phyloP scores from a whole-genome alignment of 2,113 vertebrate genomes.

The Otus sunia region DNA sequence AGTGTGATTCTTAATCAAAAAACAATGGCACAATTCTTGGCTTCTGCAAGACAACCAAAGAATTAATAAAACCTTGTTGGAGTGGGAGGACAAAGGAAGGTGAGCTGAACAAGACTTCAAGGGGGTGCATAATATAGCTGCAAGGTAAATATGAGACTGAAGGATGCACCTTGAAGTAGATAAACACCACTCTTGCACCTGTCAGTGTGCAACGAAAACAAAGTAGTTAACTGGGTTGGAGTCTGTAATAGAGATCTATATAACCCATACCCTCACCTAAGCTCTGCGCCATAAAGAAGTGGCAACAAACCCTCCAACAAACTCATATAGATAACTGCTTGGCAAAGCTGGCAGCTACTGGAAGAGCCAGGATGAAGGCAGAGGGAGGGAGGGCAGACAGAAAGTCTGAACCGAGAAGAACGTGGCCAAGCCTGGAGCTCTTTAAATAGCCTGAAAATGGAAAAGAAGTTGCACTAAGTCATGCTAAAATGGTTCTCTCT shows the following conservation, averaged over 20 bases:
- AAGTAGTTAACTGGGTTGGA: neutral
- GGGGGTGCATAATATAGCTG: too few species aligned
- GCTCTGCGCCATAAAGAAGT: neutral
- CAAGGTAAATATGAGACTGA: neutral
- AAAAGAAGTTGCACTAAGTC: neutral
- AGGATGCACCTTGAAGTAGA: neutral
- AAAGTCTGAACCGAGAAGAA: neutral
- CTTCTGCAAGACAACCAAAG: neutral
- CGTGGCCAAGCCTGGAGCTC: neutral
- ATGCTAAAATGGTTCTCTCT: neutral
- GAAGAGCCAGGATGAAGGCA: neutral
- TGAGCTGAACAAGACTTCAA: neutral
- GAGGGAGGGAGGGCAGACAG: neutral
- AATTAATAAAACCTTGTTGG: neutral
- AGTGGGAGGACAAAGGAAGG: neutral
- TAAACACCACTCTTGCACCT: neutral
- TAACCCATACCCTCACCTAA: neutral
- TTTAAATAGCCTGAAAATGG: neutral
- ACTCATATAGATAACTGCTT: neutral
- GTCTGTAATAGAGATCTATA: neutral
- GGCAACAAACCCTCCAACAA: neutral
- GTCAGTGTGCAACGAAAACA: neutral
- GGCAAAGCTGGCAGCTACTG: neutral
- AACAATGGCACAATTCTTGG: neutral
- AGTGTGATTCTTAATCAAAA: neutral